Conservation (phyloP, 2,797 vertebrate genomes). For the Parambassis ranga region DNA sequence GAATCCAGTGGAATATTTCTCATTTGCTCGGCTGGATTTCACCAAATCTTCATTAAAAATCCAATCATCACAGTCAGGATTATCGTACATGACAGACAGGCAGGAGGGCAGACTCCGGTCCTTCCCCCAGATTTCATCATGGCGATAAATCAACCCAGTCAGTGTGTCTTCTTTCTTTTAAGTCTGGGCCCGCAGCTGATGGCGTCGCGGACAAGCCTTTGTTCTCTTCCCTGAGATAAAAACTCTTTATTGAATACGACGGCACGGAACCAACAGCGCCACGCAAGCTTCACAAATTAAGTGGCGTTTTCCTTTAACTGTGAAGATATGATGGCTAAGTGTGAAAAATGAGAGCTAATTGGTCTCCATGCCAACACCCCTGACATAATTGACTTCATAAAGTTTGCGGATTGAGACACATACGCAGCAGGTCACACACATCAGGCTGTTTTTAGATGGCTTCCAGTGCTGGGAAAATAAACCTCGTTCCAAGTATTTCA, state of each 20-base stretch:
- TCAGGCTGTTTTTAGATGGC: neutral
- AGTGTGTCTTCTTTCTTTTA: slow-evolving; percentile 5
- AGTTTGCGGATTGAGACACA: neutral
- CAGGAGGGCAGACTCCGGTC: neutral
- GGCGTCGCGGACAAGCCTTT: neutral
- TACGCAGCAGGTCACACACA: neutral
- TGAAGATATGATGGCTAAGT: slow-evolving; percentile 8
- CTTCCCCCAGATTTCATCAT: slow-evolving; percentile 3
- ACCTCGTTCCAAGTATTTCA: too few relatives aligned
- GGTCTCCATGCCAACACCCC: slow-evolving; percentile 13
- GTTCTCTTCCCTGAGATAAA: slow-evolving; percentile 19
- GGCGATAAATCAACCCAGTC: neutral
- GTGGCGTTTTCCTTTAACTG: neutral
- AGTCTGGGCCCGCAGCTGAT: neutral
- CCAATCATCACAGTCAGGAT: neutral
- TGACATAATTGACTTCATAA: slow-evolving; percentile 2
- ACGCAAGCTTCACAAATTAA: neutral
- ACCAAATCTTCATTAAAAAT: slow-evolving; percentile 19
- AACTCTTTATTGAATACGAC: neutral
- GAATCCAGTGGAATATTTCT: too few relatives aligned
- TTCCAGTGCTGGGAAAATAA: too few relatives aligned
- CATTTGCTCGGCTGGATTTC: neutral
- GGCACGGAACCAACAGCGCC: neutral
- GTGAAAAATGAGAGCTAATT: slow-evolving; percentile 27
- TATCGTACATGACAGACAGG: neutral